Evolutionary conservation across 37 sponge, comb jelly and placozoan species (phyloP).

Genomic region (Chondrilla cf. caribensis): DNA sequence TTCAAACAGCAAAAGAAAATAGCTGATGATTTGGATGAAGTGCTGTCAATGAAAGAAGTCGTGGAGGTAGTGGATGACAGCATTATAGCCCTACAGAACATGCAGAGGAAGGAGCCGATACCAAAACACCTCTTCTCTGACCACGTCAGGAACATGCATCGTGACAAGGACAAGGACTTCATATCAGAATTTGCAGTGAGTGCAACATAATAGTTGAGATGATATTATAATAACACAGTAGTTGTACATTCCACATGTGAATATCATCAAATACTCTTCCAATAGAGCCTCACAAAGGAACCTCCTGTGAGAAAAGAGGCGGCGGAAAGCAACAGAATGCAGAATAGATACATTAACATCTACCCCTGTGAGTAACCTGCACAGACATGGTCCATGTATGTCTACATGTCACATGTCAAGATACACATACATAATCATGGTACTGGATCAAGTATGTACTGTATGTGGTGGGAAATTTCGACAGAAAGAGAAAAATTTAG

Average conservation of each 20-base stretch:
- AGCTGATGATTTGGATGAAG: not conserved
- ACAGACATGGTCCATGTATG: not conserved
- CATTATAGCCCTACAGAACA: too few species aligned
- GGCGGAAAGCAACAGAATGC: not conserved
- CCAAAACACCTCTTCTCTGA: not conserved
- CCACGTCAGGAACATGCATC: conserved; percentile 15
- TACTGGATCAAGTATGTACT: not conserved
- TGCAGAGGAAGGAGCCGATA: not conserved
- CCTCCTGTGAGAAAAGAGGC: not conserved
- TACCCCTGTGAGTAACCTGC: not conserved
- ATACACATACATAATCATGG: not conserved
- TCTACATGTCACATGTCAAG: not conserved
- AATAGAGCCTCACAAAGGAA: too few species aligned
- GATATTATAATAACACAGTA: too few species aligned
- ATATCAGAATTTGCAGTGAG: not conserved
- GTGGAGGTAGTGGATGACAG: too few species aligned
- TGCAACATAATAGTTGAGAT: too few species aligned
- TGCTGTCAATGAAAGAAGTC: not conserved
- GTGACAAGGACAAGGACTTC: not conserved
- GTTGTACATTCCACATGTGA: too few species aligned
- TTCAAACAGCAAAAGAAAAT: not conserved
- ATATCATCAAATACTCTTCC: too few species aligned
- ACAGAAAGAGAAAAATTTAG: too few species aligned
- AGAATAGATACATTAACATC: conserved; percentile 20
- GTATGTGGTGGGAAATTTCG: too few species aligned